Conservation (phyloP, 2,888 invertebrate genomes). For the Limnephilus auricula region DNA sequence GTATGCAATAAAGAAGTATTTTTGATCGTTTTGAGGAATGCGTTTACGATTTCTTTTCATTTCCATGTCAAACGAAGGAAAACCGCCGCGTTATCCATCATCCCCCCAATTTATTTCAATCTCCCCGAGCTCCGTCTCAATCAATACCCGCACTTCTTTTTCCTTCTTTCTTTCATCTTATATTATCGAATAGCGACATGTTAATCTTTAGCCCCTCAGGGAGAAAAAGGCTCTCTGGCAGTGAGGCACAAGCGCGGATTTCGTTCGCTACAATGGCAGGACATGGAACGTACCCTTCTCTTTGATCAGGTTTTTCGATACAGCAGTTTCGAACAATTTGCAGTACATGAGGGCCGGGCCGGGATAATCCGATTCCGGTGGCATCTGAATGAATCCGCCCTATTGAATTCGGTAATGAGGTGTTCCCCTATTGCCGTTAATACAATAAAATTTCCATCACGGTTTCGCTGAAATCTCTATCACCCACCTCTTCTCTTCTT, state of each 20-base stretch:
- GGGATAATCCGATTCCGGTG: slow-evolving; percentile 64
- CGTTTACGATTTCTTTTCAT: slow-evolving; percentile 55
- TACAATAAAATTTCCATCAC: slow-evolving; percentile 66
- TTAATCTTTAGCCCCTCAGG: slow-evolving; percentile 53
- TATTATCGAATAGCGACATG: slow-evolving; percentile 53
- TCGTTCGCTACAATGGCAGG: slow-evolving; percentile 34
- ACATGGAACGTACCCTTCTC: slow-evolving; percentile 28
- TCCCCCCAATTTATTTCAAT: slow-evolving; percentile 59
- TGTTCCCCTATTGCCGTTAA: slow-evolving; percentile 64
- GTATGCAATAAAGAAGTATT: slow-evolving; percentile 27
- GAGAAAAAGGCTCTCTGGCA: slow-evolving; percentile 47
- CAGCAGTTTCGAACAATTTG: slow-evolving; percentile 61
- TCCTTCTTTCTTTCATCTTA: slow-evolving; percentile 58
- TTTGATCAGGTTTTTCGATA: slow-evolving; percentile 61
- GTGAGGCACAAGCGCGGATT: slow-evolving; percentile 15
- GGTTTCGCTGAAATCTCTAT: slow-evolving; percentile 26
- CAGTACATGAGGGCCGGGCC: slow-evolving; percentile 61
- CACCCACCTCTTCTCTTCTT: slow-evolving; percentile 22
- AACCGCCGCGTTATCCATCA: slow-evolving; percentile 55
- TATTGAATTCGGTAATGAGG: slow-evolving; percentile 66
- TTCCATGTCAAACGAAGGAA: slow-evolving; percentile 57
- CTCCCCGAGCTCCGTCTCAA: slow-evolving; percentile 54
- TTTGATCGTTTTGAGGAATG: slow-evolving; percentile 52
- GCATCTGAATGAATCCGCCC: slow-evolving; percentile 62
- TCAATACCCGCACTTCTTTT: slow-evolving; percentile 58